Evolutionary conservation across 37 sponge, comb jelly and placozoan species (phyloP), one percentile per base, ranked within the genome.

Genomic region (Eunapius fragilis): DNA sequence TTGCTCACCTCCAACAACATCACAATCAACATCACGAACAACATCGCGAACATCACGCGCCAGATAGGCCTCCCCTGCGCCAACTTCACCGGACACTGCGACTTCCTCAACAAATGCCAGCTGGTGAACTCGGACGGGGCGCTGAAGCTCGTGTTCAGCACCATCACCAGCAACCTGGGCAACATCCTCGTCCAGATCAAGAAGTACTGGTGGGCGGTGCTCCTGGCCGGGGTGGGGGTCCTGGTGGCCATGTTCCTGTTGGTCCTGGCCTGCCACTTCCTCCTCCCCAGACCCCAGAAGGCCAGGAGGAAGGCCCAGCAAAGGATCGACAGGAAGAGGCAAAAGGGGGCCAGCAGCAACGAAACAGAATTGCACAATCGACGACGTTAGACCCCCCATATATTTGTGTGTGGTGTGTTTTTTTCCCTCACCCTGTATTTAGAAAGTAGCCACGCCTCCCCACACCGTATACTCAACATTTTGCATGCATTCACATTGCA

Each of bases 71-170:
- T 74, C 67, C 92, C 92, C 0, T 95, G 95, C 25, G 49, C 69
- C 45, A 86, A 88, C 36, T 82, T 88, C 70, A 80, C 72, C 7
- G 95, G 95, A 2, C 89, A 89, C 82, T 95, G 95, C 68, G 95
- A 95, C 67, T 89, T 95, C 79, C 70, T 91, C 50, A 82, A 83
- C 50, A 69, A 6, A 5, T 95, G 92, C 50, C 80, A 80, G 25
- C 73, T 47, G 27, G 74, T 79, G 13, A 69, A 84, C 37, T 50
- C 49, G 14, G 80, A 89, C 1, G 90, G 90, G 0, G 81, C 87
- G 0, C 71, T 86, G 9, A 2, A 41, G 41, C 41, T 41, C 6
- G 41, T 41, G 41, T 41, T 41, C 41, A 41, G 41, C 41, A 41
- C 41, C 33, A 74, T 79, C 50, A 33, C 41, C 34, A 36, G 71